Evolutionary conservation across 1,140 invertebrate genomes (phyloP).

Genomic region (Lucilia sericata): DNA sequence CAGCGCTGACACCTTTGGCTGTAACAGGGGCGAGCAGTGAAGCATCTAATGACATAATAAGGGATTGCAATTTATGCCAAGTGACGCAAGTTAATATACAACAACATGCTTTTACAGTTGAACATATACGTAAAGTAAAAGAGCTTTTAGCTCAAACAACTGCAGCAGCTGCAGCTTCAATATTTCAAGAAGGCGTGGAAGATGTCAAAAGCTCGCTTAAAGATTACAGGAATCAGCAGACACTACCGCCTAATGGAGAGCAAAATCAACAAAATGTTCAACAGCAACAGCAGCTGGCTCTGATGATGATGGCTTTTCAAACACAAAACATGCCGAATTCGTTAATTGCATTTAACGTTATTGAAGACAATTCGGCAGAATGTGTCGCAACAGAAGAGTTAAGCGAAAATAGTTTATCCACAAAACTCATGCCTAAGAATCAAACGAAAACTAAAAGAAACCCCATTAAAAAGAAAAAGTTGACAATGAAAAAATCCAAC

Average conservation of each 20-base stretch:
- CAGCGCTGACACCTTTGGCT: not conserved
- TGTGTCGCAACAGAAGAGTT: not conserved
- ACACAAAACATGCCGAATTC: not conserved
- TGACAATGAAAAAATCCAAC: not conserved
- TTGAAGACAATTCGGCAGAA: not conserved
- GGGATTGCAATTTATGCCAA: conserved; percentile 63
- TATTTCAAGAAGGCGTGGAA: not conserved
- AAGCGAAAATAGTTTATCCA: not conserved
- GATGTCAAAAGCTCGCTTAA: not conserved
- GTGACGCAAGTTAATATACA: conserved; percentile 61
- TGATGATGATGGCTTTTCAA: conserved; percentile 4
- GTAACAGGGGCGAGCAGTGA: not conserved
- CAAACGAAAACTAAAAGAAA: not conserved
- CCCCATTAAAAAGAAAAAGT: not conserved
- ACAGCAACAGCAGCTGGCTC: not conserved
- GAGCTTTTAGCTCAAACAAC: conserved; percentile 54
- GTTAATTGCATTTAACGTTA: not conserved
- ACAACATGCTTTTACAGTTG: conserved; percentile 60
- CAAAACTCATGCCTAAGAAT: not conserved
- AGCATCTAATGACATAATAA: conserved; percentile 37
- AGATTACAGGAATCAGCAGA: not conserved
- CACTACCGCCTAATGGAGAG: not conserved
- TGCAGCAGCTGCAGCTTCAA: not conserved
- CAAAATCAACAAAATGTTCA: not conserved
- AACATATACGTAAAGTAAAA: conserved; percentile 61